Evolutionary conservation across 2,888 invertebrate species (phyloP), one percentile per base, ranked within the genome.

Genomic region (Embidobia sp.): DNA sequence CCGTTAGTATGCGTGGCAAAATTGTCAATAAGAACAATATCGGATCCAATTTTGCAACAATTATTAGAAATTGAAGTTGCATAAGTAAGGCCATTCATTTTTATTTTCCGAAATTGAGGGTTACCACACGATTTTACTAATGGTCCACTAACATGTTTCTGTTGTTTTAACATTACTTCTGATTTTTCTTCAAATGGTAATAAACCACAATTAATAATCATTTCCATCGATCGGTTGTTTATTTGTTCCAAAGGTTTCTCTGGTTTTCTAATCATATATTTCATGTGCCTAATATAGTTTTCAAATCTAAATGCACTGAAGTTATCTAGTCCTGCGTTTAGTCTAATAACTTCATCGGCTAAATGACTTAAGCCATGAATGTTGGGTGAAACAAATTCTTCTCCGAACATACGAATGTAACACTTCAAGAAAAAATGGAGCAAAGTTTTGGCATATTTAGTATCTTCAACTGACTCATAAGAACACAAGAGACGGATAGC

Each of bases 311-410:
- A 76, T 10, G 64, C 64, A 55, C 70, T 76, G 10, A 64, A 70
- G 10, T 3, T 8, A 15, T 70, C 59, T 15, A 76, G 31, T 26
- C 10, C 33, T 13, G 11, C 18, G 19, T 55, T 48, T 26, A 44
- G 26, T 11, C 16, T 2, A 15, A 27, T 40, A 10, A 57, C 57
- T 10, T 76, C 64, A 15, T 76, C 53, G 8, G 57, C 29, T 13
- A 76, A 7, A 49, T 76, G 69, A n/a, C 6, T 3, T 19, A 76
- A 48, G 1, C 48, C 57, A 35, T 76, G 75, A 3, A 76, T 42
- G 16, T 69, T 76, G 4, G 27, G 13, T 6, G 69, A 63, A 19
- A 70, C 55, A 7, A 31, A 76, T 13, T 69, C 16, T 10, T 37
- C 6, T 18, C 69, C 75, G 35, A 61, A 76, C 8, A 75, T 10